Evolutionary conservation across 2,888 invertebrate genomes (phyloP), one percentile per base, ranked within the genome.

Genomic region (Eupsilia transversa): DNA sequence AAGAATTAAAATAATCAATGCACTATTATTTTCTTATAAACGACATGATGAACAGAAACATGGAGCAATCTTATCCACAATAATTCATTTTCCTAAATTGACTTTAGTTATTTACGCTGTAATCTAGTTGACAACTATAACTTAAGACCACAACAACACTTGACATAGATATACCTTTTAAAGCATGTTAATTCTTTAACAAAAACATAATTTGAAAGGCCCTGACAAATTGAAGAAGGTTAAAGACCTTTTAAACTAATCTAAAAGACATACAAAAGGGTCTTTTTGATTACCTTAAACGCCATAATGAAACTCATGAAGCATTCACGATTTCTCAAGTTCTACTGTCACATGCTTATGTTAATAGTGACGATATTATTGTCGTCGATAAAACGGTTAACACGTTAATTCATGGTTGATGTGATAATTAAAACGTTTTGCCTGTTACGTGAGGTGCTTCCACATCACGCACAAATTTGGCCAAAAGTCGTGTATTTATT

Each of bases 371-470:
- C 35, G 72, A 81, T 82, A 80, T 56, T 86, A 80, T 67, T 80
- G 76, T 74, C 74, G 35, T 68, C 74, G 74, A 69, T 77, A 79
- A 77, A 83, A 73, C 73, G 77, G 73, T 84, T 80, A 75, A 74
- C 84, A 86, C 60, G 68, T 72, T 75, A 80, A 84, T 86, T 84
- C 80, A 86, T 86, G 86, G 86, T 77, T 77, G 71, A 84, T 80
- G 86, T 84, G 84, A 80, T 84, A 84, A 84, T 86, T 86, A 80
- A 73, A 76, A 74, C 80, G 72, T 74, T 79, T 79, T 86, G 52
- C 83, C 72, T 80, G 67, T 75, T 63, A 72, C 35, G 30, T 72
- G 66, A 79, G 83, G 72, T 30, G 74, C 35, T 79, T 85, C 56
- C 74, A 83, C 72, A 85, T 84, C 82, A 82, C 82, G 82, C 43